These are phyloP conservation scores for Malurus leucopterus DNA, from an alignment of 2,797 vertebrate genomes.

Conservation along the genomic window DNA sequence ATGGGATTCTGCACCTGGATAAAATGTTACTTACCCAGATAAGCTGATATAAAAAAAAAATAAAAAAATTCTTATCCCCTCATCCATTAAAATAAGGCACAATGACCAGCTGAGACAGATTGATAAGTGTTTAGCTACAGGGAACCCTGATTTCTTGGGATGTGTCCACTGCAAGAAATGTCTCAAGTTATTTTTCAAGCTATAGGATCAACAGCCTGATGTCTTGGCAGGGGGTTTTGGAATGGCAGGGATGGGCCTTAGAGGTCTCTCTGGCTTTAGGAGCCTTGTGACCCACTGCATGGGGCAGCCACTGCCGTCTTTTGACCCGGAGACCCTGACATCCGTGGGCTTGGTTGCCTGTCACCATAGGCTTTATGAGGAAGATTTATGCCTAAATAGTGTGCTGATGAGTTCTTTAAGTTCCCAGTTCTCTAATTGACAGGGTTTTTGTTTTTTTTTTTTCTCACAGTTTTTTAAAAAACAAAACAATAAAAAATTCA, in stretches of 20 bases:
- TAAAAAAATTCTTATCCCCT: neutral
- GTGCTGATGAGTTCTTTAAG: neutral
- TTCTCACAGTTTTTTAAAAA: neutral
- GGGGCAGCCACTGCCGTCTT: neutral
- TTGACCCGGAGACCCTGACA: slow-evolving; percentile 33
- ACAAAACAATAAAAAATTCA: neutral
- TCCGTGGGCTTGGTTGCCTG: neutral
- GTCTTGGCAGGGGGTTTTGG: neutral
- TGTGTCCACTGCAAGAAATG: neutral
- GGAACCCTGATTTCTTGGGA: neutral
- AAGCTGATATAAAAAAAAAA: neutral
- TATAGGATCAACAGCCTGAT: neutral
- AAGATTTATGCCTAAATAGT: slow-evolving; percentile 17
- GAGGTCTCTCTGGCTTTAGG: neutral
- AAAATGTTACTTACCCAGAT: neutral
- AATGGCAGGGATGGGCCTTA: neutral
- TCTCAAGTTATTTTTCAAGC: slow-evolving; percentile 24
- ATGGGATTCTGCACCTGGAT: neutral
- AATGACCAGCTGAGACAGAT: neutral
- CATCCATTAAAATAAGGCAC: neutral
- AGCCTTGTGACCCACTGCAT: slow-evolving; percentile 9
- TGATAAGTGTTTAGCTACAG: slow-evolving; percentile 7
- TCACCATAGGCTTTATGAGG: neutral
- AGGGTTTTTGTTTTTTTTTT: neutral
- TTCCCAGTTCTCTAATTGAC: neutral